Conservation (phyloP, 2,113 vertebrate genomes). For the Variabilichromis moorii region DNA sequence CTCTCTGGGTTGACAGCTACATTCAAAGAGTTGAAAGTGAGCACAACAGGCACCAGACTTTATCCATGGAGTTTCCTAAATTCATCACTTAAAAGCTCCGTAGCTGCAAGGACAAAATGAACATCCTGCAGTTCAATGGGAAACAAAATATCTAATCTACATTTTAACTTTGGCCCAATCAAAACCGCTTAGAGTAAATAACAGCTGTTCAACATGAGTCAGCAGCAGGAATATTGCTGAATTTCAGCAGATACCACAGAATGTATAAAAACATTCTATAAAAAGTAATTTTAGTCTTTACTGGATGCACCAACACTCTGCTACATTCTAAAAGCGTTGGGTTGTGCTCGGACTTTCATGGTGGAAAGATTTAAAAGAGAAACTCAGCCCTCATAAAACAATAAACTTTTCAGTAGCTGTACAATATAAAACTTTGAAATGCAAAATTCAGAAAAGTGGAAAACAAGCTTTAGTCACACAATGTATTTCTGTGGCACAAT, state of each 20-base stretch:
- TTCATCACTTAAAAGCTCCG: background rate
- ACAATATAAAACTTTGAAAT: background rate
- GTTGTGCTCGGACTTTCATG: background rate
- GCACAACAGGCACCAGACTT: background rate
- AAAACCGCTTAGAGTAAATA: background rate
- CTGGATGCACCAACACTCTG: background rate
- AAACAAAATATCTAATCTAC: background rate
- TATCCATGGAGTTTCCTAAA: background rate
- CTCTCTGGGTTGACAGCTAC: background rate
- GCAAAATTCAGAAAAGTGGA: background rate
- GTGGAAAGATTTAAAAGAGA: background rate
- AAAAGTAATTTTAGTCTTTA: background rate
- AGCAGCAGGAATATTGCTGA: background rate
- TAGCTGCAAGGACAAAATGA: background rate
- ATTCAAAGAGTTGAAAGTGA: background rate
- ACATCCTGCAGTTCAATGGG: background rate
- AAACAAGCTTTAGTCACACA: background rate
- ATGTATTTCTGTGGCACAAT: background rate
- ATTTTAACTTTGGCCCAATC: background rate
- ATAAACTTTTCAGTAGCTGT: background rate
- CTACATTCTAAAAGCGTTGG: background rate
- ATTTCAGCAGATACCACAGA: background rate
- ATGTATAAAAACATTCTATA: background rate
- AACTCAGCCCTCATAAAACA: background rate
- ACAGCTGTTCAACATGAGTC: background rate